A percentile compares a stretch with the other conserved stretches of the same genome.
phyloP scores from a whole-genome alignment of 2,888 invertebrate species.

The Malthinus flaveolus region DNA sequence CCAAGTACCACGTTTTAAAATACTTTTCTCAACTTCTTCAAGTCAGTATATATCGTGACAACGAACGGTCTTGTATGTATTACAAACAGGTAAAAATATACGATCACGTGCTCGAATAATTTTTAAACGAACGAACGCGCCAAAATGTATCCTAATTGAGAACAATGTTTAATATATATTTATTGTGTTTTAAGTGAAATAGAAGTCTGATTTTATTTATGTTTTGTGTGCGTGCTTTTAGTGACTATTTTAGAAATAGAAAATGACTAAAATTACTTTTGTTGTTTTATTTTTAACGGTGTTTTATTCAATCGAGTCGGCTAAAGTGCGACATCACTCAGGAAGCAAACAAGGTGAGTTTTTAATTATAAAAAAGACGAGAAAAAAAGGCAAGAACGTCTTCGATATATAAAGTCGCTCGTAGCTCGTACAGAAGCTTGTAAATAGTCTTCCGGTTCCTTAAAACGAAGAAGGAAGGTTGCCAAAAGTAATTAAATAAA shows the following conservation, averaged over 20 bases:
- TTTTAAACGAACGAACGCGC: constrained; percentile 19
- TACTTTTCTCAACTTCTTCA: constrained; percentile 28
- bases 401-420: neutral
- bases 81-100: constrained; percentile 30
- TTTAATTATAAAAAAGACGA: neutral
- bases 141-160: neutral
- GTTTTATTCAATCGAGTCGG: constrained; percentile 28
- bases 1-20: constrained; percentile 27
- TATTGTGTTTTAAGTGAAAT: no score
- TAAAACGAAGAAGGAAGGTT: no score
- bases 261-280: constrained; percentile 11
- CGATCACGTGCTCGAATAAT: constrained; percentile 41
- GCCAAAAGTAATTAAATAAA: no score
- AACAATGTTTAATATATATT: no score
- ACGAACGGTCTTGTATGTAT: constrained; percentile 40
- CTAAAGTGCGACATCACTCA: constrained; percentile 38
- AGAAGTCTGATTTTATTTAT: no score
- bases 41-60: constrained; percentile 45
- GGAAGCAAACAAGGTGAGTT: constrained; percentile 42
- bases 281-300: constrained; percentile 20
- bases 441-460: no score
- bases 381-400: neutral
- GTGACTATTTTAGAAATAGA: constrained; percentile 2
- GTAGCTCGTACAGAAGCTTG: neutral
- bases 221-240: no score